Conservation (phyloP, 2,797 vertebrate species). For the Hippoglossus hippoglossus region DNA sequence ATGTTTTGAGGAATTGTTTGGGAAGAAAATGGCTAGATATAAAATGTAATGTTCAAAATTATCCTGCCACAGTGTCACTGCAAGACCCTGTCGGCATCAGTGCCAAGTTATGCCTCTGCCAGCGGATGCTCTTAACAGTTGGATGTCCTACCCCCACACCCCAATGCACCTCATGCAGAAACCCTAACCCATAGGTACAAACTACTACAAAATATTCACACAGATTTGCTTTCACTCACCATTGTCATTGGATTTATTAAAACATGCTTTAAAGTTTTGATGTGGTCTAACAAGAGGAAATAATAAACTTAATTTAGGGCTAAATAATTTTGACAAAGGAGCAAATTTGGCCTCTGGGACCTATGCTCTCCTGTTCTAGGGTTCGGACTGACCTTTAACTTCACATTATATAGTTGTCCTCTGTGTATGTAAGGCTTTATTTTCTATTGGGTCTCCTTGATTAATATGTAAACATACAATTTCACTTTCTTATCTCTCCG, state of each 20-base stretch:
- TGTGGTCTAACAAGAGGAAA: background rate
- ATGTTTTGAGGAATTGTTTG: no score
- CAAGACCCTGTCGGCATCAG: no score
- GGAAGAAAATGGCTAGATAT: background rate
- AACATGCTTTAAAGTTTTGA: no score
- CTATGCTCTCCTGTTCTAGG: background rate
- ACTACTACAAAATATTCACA: no score
- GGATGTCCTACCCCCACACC: no score
- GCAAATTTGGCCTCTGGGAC: background rate
- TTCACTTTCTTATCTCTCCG: constrained; percentile 43
- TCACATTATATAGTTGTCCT: constrained; percentile 37
- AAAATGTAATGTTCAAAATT: background rate
- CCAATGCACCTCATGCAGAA: no score
- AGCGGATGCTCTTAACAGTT: no score
- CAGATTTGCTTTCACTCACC: no score
- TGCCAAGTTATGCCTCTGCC: no score
- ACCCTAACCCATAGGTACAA: no score
- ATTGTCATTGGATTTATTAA: no score
- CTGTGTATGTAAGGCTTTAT: constrained; percentile 35
- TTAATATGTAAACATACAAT: constrained; percentile 39
- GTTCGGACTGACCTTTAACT: constrained; percentile 42
- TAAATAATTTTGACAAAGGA: constrained; percentile 6
- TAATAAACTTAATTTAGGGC: background rate
- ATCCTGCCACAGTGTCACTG: background rate
- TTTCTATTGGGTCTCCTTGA: constrained; percentile 34